Evolutionary conservation across 2,888 invertebrate genomes (phyloP).

Genomic region (Pollenia griseotomentosa): DNA sequence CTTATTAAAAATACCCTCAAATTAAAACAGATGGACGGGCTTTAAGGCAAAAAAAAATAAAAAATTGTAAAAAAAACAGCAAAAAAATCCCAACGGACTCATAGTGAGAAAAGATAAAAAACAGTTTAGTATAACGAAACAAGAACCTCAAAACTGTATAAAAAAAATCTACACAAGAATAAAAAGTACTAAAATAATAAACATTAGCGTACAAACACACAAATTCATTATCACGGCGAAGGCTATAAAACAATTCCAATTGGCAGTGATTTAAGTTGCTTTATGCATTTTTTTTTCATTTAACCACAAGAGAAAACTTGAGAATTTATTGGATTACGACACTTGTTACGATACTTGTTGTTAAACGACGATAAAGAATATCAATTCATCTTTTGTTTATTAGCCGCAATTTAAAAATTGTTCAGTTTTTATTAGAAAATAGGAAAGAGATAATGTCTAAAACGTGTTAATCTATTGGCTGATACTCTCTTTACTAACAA

Average conservation of each 20-base stretch:
- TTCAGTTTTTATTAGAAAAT: too few relatives aligned
- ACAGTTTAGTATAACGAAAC: neutral
- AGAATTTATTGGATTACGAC: conserved; percentile 22
- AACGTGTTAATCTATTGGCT: too few relatives aligned
- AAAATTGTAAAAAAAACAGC: neutral
- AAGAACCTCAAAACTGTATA: neutral
- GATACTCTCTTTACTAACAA: too few relatives aligned
- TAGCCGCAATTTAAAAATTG: neutral
- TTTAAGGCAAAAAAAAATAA: neutral
- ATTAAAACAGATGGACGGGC: neutral
- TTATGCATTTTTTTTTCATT: conserved; percentile 20
- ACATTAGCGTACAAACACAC: conserved; percentile 1
- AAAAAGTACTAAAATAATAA: conserved; percentile 18
- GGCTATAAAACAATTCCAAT: conserved; percentile 51
- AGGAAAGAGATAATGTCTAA: too few relatives aligned
- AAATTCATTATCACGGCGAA: conserved; percentile 61
- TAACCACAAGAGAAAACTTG: conserved; percentile 17
- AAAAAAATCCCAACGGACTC: neutral
- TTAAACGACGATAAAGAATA: conserved; percentile 12
- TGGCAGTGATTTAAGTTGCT: conserved; percentile 36
- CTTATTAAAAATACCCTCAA: neutral
- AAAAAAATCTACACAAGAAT: conserved; percentile 1
- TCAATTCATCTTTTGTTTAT: neutral
- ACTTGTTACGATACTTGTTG: conserved; percentile 25
- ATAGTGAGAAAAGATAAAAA: neutral